Evolutionary conservation across 2,113 vertebrate genomes (phyloP).

Genomic region (Stercorarius parasiticus): DNA sequence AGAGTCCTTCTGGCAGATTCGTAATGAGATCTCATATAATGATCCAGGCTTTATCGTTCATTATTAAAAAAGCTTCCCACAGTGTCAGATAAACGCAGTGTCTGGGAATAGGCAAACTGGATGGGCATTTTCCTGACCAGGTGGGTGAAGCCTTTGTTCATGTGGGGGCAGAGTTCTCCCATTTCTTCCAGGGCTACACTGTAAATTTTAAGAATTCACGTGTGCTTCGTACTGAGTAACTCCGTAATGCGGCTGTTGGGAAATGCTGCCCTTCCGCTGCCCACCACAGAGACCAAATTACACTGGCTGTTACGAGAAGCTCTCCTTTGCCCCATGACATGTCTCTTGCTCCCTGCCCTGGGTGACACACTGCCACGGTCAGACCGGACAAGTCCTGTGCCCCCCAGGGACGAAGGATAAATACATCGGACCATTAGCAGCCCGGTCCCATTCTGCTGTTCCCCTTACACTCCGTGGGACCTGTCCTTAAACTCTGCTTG

Average conservation of each 20-base stretch:
- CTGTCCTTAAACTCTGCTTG: background rate
- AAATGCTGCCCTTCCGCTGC: background rate
- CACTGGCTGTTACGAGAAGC: background rate
- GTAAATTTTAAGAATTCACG: background rate
- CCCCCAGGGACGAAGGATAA: background rate
- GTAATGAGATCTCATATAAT: background rate
- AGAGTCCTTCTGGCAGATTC: background rate
- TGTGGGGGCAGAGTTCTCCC: background rate
- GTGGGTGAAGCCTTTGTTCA: background rate
- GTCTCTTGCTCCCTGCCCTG: background rate
- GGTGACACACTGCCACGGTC: background rate
- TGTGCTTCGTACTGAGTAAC: background rate
- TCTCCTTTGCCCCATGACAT: rapidly evolving
- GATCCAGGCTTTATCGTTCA: rapidly evolving
- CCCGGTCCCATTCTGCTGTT: rapidly evolving
- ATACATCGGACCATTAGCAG: background rate
- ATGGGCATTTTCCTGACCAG: background rate
- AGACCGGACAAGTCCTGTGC: background rate
- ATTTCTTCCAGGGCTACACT: no score
- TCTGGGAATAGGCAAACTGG: background rate
- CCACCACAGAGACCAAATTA: background rate
- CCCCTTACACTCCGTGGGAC: background rate
- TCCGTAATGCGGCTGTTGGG: background rate
- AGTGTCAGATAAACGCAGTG: background rate
- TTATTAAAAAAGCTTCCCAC: background rate